A percentile compares a stretch with the other conserved stretches of the same genome.
These are phyloP conservation scores for Tetramorium bicarinatum DNA, from an alignment of 2,888 invertebrate genomes.

Conservation along the genomic window DNA sequence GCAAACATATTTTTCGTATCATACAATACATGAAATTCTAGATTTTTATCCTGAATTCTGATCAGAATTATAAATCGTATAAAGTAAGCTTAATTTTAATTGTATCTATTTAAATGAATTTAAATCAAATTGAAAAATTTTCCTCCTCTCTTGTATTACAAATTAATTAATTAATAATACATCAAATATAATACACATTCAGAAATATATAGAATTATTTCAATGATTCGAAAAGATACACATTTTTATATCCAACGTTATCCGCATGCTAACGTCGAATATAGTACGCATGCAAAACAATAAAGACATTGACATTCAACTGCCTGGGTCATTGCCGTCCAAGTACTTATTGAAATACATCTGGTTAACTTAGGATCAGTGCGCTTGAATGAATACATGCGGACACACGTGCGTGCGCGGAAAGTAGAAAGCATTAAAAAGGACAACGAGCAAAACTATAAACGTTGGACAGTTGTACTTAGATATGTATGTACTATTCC, in stretches of 20 bases:
- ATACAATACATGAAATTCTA: not conserved
- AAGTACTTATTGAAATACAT: slow-evolving; percentile 61
- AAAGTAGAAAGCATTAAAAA: slow-evolving; percentile 75
- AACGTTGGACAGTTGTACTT: slow-evolving; percentile 17
- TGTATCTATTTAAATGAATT: not conserved
- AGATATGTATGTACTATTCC: slow-evolving; percentile 51
- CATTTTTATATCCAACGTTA: slow-evolving; percentile 6
- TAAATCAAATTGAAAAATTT: not conserved
- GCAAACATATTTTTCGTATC: not conserved
- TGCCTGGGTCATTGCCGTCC: slow-evolving; percentile 58
- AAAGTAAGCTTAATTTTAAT: not conserved
- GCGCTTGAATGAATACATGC: slow-evolving; percentile 62
- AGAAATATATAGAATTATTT: not conserved
- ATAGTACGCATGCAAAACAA: not conserved
- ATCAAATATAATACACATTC: not conserved
- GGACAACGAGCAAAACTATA: slow-evolving; percentile 61
- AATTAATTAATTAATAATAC: slow-evolving; percentile 1
- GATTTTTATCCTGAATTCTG: not conserved
- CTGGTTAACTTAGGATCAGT: slow-evolving; percentile 56
- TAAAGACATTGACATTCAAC: slow-evolving; percentile 47
- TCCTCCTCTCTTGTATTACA: not conserved
- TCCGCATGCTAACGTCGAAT: slow-evolving; percentile 7
- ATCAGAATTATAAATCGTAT: not conserved
- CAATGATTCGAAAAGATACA: not conserved
- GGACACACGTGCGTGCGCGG: slow-evolving; percentile 53